Conservation (phyloP, 2,888 invertebrate species). For the Calameuta pallipes region DNA sequence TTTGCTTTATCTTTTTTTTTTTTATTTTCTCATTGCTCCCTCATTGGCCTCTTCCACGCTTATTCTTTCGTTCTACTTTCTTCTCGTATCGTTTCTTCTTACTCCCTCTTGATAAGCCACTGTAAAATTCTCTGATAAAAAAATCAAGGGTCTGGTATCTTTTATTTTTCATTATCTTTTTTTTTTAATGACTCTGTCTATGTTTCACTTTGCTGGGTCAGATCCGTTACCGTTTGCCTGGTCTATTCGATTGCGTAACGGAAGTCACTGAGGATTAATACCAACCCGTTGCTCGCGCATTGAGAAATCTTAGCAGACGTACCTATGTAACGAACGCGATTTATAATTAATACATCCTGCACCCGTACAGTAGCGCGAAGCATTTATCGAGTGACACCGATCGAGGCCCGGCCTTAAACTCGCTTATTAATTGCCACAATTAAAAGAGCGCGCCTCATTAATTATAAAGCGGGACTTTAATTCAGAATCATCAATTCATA, state of each 20-base stretch:
- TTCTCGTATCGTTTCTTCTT: too few relatives aligned
- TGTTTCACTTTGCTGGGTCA: not conserved
- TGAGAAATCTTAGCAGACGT: not conserved
- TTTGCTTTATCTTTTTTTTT: too few relatives aligned
- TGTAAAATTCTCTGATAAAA: too few relatives aligned
- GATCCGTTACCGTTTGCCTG: too few relatives aligned
- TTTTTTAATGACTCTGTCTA: not conserved
- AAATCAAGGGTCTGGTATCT: too few relatives aligned
- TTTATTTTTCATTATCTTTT: too few relatives aligned
- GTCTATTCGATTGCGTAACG: constrained; percentile 21
- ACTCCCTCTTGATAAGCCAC: too few relatives aligned
- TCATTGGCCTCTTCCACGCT: too few relatives aligned
- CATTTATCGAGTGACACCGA: constrained; percentile 57
- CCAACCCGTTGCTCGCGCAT: not conserved
- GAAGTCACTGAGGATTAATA: constrained; percentile 30
- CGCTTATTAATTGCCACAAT: constrained; percentile 58
- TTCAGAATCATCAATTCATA: constrained; percentile 63
- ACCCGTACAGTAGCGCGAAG: constrained; percentile 60
- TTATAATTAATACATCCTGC: constrained; percentile 25
- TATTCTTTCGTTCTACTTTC: too few relatives aligned
- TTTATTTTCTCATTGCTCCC: too few relatives aligned
- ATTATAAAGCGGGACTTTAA: constrained; percentile 60
- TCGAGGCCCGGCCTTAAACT: constrained; percentile 16
- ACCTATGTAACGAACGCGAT: not conserved
- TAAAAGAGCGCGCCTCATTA: constrained; percentile 61